Percentiles rank a stretch among this genome's conserved stretches.
Evolutionary conservation across 2,113 vertebrate genomes (phyloP).

Genomic region (Myocastor coypus): DNA sequence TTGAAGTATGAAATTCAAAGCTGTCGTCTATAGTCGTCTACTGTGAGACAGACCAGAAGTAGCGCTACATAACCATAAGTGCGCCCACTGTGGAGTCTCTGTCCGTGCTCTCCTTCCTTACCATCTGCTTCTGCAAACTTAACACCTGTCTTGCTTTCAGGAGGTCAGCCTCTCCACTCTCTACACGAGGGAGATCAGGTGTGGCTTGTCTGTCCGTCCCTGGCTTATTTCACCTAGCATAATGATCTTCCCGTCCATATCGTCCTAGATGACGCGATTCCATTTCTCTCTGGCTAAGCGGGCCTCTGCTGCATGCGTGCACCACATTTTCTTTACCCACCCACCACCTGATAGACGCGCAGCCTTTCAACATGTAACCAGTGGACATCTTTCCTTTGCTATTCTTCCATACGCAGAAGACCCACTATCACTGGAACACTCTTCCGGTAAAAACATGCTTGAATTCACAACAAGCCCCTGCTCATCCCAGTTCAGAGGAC

Average conservation of each 20-base stretch:
- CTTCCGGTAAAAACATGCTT: background rate
- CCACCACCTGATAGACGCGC: background rate
- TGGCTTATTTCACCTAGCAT: background rate
- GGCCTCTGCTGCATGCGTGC: background rate
- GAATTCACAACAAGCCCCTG: background rate
- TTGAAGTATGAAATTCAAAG: background rate
- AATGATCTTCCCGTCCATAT: background rate
- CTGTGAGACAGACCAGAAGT: background rate
- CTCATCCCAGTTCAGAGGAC: slow-evolving; percentile 26
- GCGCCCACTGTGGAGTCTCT: background rate
- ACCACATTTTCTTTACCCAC: background rate
- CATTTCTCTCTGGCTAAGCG: background rate
- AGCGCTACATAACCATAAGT: background rate
- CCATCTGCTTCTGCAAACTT: background rate
- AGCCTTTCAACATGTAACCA: background rate
- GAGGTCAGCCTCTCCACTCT: background rate
- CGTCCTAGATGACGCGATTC: background rate
- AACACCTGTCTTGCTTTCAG: background rate
- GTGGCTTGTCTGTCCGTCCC: background rate
- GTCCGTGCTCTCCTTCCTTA: background rate
- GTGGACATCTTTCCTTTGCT: background rate
- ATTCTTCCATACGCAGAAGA: slow-evolving; percentile 35
- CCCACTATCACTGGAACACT: background rate
- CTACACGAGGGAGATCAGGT: background rate
- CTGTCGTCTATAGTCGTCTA: background rate